Percentiles rank a stretch among this genome's conserved stretches.
Conservation (phyloP, 2,888 invertebrate genomes). For the Oligia strigilis region DNA sequence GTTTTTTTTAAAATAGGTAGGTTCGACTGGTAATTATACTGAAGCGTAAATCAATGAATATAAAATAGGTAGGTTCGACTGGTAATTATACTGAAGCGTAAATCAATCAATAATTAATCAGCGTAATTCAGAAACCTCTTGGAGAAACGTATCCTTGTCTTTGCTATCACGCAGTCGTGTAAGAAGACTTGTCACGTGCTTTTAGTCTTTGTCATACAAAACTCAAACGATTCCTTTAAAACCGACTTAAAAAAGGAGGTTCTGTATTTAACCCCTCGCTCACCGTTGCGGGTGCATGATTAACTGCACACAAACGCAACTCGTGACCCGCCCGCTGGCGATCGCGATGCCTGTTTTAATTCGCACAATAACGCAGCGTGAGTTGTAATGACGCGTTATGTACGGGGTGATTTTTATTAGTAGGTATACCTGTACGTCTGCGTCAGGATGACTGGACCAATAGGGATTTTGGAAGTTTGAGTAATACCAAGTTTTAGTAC, state of each 20-base stretch:
- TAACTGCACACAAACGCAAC: conserved; percentile 55
- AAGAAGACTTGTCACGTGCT: not conserved
- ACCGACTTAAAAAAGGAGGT: not conserved
- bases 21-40: not conserved
- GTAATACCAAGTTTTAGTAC: no score
- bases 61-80: not conserved
- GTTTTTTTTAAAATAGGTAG: no score
- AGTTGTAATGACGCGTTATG: conserved; percentile 30
- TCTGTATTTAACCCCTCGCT: conserved; percentile 11
- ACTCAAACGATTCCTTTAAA: not conserved
- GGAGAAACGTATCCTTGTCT: not conserved
- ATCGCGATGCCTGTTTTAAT: conserved; percentile 81
- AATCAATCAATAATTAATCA: not conserved
- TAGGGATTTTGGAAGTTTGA: no score
- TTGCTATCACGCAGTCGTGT: not conserved
- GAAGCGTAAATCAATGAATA: not conserved
- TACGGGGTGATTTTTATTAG: conserved; percentile 40
- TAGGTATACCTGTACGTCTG: not conserved
- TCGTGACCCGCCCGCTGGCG: conserved; percentile 80
- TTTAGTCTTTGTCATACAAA: not conserved
- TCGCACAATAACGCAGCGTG: conserved; percentile 84
- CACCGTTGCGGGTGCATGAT: conserved; percentile 50
- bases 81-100: not conserved
- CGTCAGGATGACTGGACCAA: no score
- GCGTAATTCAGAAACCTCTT: not conserved